Evolutionary conservation across 2,797 vertebrate genomes (phyloP).

Genomic region (Eptatretus atami): DNA sequence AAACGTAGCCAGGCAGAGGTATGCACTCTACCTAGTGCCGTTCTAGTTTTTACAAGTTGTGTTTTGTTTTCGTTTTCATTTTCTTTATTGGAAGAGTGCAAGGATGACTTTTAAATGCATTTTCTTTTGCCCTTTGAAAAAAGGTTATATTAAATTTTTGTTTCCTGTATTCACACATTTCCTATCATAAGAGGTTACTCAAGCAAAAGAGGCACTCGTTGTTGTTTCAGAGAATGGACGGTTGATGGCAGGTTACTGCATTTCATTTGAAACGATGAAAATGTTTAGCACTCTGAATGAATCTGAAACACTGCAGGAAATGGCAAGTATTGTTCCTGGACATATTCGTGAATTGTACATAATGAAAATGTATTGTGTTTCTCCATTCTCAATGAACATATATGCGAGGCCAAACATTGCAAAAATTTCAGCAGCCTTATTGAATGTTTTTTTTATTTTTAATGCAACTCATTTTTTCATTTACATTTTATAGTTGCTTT

Average conservation of each 20-base stretch:
- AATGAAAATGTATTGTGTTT: neutral
- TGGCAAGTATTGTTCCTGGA: conserved; percentile 24
- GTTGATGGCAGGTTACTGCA: conserved; percentile 67
- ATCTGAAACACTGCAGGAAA: conserved; percentile 42
- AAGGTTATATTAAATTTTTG: conserved; percentile 22
- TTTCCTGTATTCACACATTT: neutral
- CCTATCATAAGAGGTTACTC: neutral
- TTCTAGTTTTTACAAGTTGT: too few species aligned
- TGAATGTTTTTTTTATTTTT: conserved; percentile 5
- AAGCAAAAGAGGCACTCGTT: conserved; percentile 6
- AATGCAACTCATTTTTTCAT: neutral
- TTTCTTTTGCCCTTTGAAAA: conserved; percentile 26
- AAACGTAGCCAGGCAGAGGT: too few species aligned
- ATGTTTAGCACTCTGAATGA: conserved; percentile 39
- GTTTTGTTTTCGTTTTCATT: too few species aligned
- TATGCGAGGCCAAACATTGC: neutral
- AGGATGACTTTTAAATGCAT: too few species aligned
- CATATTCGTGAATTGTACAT: neutral
- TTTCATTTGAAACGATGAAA: conserved; percentile 76
- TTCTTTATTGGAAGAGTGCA: too few species aligned
- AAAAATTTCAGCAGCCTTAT: neutral
- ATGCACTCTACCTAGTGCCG: too few species aligned
- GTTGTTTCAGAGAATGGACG: conserved; percentile 36
- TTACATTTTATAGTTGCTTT: too few species aligned
- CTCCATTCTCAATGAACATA: too few species aligned